A percentile compares a stretch with the other conserved stretches of the same genome.
Evolutionary conservation across 2,888 invertebrate species (phyloP).

Genomic region (Neria commutata): DNA sequence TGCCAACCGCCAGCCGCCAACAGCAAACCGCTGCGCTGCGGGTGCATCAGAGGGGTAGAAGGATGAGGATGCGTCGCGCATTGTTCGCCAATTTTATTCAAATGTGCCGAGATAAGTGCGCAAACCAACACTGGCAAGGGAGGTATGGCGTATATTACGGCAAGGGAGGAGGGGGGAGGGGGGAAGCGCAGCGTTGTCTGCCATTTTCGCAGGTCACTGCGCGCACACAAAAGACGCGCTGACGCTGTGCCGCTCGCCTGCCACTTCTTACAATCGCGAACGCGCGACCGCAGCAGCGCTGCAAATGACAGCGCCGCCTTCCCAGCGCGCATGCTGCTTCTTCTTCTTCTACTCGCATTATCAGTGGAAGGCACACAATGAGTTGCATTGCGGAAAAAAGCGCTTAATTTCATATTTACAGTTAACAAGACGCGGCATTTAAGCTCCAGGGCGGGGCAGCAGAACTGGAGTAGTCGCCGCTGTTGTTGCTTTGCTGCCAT

Average conservation of each 20-base stretch:
- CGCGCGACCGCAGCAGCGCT: not conserved
- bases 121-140: not conserved
- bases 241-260: not conserved
- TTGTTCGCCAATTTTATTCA: not conserved
- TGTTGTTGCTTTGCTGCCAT: too few relatives aligned
- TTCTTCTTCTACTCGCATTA: too few relatives aligned
- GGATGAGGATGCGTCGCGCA: too few relatives aligned
- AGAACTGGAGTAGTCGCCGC: too few relatives aligned
- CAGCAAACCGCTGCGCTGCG: not conserved
- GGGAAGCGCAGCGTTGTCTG: too few relatives aligned
- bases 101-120: conserved; percentile 5
- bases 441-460: too few relatives aligned
- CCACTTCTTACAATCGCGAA: not conserved
- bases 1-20: not conserved
- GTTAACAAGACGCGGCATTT: too few relatives aligned
- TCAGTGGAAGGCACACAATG: too few relatives aligned
- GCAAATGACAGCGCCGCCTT: not conserved
- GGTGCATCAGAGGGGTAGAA: not conserved
- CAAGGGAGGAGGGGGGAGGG: too few relatives aligned
- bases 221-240: conserved; percentile 42
- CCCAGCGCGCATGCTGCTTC: not conserved
- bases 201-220: conserved; percentile 59
- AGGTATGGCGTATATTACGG: too few relatives aligned
- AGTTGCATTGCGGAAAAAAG: not conserved
- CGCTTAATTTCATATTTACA: conserved; percentile 7